Evolutionary conservation across 1,140 invertebrate species (phyloP), one percentile per base, ranked within the genome.

Genomic region (Drosophila erecta): DNA sequence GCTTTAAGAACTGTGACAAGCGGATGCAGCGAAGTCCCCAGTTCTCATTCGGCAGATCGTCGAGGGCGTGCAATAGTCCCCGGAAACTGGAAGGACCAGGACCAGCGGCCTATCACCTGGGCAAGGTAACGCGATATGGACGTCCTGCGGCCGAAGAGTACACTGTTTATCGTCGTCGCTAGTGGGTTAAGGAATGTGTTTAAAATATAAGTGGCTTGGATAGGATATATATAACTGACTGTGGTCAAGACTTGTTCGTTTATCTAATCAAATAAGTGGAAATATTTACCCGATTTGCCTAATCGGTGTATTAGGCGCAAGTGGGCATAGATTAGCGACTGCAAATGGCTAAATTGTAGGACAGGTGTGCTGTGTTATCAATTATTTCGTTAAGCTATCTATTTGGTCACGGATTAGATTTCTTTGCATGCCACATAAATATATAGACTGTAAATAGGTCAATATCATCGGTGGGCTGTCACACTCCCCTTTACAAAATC

Each of bases 41-140:
- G 2, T 76, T 53, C 15, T 76, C 71, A 0, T 76, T 76, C 1
- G 60, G 60, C 0, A 76, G 11, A 3, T 17, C 27, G 3, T 22
- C 40, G 0, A 38, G 67, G 2, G 20, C 65, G 10, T 70, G 64
- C 5, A 47, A 74, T 14, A 27, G n/a, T n/a, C 0, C 10, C 2
- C 37, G 12, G 27, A 62, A 24, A 11, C 1, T 1, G 1, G 47
- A 51, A 0, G 72, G 72, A 2, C 72, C 72, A 1, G 72, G 72
- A 4, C 72, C 72, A 3, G 72, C 72, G 3, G 72, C 61, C 17
- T 76, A 76, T 47, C 12, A 57, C 22, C 27, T 44, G 17, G 38
- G 60, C 40, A 66, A 56, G 10, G 27, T 47, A 0, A 57, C 60
- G 2, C 47, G 72, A 4, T 76, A 41, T 38, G 60, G 72, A n/a